Conservation (phyloP, 2,888 invertebrate genomes). For the Ophion obscuratus region DNA sequence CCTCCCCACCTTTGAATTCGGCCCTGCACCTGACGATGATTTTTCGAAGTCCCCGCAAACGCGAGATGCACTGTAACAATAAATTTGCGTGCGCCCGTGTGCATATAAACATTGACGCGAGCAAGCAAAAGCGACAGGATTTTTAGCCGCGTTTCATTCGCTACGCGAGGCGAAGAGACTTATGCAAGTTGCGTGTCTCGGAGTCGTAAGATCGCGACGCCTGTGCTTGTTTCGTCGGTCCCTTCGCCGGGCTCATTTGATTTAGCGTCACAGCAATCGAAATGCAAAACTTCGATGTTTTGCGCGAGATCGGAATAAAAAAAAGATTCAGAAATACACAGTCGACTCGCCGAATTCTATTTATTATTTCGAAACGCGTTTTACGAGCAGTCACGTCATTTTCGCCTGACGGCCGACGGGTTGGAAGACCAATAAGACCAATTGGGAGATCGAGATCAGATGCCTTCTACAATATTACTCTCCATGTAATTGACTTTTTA, state of each 20-base stretch:
- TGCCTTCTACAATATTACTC: too few relatives aligned
- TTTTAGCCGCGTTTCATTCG: conserved; percentile 39
- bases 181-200: conserved; percentile 82
- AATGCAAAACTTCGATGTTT: conserved; percentile 75
- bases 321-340: conserved; percentile 2
- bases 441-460: too few relatives aligned
- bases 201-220: conserved; percentile 81
- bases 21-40: neutral
- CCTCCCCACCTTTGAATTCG: too few relatives aligned
- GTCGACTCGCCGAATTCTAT: conserved; percentile 2
- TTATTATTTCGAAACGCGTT: neutral
- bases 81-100: conserved; percentile 45
- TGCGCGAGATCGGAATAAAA: neutral
- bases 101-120: conserved; percentile 48
- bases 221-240: conserved; percentile 79
- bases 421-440: too few relatives aligned
- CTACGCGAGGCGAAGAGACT: conserved; percentile 71
- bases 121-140: conserved; percentile 53
- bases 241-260: conserved; percentile 80
- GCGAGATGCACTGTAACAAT: conserved; percentile 42
- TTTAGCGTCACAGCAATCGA: conserved; percentile 81
- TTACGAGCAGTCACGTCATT: too few relatives aligned
- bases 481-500: too few relatives aligned
- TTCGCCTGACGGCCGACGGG: too few relatives aligned
- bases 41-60: conserved; percentile 10